Evolutionary conservation across 2,797 vertebrate species (phyloP), one percentile per base, ranked within the genome.

Genomic region (Salmo trutta): DNA sequence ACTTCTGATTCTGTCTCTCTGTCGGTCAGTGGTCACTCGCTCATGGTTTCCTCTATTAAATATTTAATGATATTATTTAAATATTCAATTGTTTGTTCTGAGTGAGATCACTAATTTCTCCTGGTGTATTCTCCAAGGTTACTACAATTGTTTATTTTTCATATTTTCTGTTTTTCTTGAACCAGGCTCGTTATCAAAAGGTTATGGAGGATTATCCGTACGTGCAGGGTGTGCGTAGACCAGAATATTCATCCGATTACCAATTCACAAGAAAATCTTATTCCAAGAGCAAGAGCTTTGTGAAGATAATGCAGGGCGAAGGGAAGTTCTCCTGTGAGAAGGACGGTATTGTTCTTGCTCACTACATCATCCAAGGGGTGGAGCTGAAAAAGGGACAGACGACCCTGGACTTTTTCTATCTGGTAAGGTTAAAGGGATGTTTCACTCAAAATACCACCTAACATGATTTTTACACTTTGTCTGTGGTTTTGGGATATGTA

Each of bases 281-380:
- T 89, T 97, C 97, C 33, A 84, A 88, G 65, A 96, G 94, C 76
- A 93, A 75, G 1, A 96, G 96, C 77, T 97, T 96, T 75, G n/a
- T 97, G 81, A 94, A 90, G 85, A 88, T 98, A 0, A 82, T 86
- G 82, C 88, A 86, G 2, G 76, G 87, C 53, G 59, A 10, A 1
- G 78, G 82, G 19, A 70, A 77, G 29, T 83, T 97, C 64, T 77
- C 84, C 41, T 98, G 97, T 62, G 82, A 89, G 62, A 81, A 81
- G 31, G 85, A 90, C 2, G 86, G 59, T 0, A 31, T 0, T 0
- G 79, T 96, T 52, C 82, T 15, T 0, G 89, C 90, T 24, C 82
- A 86, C 71, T 97, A 95, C 84, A 88, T 93, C 73, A 91, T 98
- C 73, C 93, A 92, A 66, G 91, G 85, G 4, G 68, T 87, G 0